phyloP scores from a whole-genome alignment of 2,888 invertebrate genomes.

The Melieria omissa region DNA sequence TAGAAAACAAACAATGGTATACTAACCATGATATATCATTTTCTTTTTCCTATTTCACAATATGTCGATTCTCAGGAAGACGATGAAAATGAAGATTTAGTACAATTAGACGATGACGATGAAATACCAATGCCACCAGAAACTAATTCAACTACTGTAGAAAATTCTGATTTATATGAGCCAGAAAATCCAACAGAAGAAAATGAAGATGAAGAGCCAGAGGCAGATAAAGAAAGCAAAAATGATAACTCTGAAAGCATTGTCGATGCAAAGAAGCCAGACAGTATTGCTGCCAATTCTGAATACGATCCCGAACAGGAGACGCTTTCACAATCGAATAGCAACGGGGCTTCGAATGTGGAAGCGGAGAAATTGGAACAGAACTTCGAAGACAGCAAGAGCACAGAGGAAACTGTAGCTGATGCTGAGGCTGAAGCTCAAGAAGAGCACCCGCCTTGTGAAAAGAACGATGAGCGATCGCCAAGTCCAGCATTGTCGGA shows the following conservation, averaged over 20 bases:
- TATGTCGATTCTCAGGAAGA: constrained; percentile 68
- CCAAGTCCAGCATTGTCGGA: constrained; percentile 45
- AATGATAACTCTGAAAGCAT: constrained; percentile 20
- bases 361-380: constrained; percentile 26
- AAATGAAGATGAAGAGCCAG: constrained; percentile 45
- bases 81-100: constrained; percentile 67
- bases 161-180: constrained; percentile 58
- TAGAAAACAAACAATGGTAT: constrained; percentile 53
- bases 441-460: constrained; percentile 42
- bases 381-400: constrained; percentile 46
- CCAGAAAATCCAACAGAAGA: constrained; percentile 64
- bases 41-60: constrained; percentile 66
- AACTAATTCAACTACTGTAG: constrained; percentile 45
- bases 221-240: constrained; percentile 21
- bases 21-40: constrained; percentile 70
- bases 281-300: constrained; percentile 20
- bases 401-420: constrained; percentile 43
- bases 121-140: constrained; percentile 63
- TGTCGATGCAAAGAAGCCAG: constrained; percentile 23
- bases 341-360: constrained; percentile 22
- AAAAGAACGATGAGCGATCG: constrained; percentile 35
- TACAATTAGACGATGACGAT: constrained; percentile 66
- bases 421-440: constrained; percentile 41
- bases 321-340: constrained; percentile 23
- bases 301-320: constrained; percentile 43